Base-by-base conservation (phyloP, 64 coral and sea anemone species). In the Acropora yongei region DNA sequence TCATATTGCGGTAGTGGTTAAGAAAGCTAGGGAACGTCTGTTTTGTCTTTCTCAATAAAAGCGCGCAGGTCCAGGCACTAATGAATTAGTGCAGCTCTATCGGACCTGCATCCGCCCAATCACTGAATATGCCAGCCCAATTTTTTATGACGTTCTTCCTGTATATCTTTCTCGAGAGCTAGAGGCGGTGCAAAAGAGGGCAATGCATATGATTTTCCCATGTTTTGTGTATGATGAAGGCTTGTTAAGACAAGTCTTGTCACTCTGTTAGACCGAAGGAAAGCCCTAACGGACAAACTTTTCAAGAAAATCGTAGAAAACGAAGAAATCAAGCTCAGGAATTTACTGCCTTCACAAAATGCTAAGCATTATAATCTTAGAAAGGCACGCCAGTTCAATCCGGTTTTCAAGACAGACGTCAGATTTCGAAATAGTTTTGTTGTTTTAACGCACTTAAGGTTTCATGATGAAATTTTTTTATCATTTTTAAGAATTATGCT, bases 1-100 rank as follows among this genome's bases (percentile, higher is more conserved):
- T 90, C 77, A 80, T 80, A 75, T 79, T 6, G 61, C 18, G 20
- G 77, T 47, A 78, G 49, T 90, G 45, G 67, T 90, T 45, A 90
- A 80, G 88, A 90, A 80, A 67, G 77, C 77, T 80, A 90, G 63
- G 47, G 69, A 90, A 80, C 41, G 88, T n/a, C 67, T 90, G 19
- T 90, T 79, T 51, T 78, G 61, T 80, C n/a, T 73, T 41, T 73
- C 69, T n/a, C 89, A 61, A 71, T 60, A 67, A 78, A 90, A 90
- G 47, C 50, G 75, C 74, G 16, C 76, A 65, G 76, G 55, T 14
- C 63, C 68, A 90, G 74, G 57, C 74, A 1, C 60, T 78, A 75
- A 77, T 44, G 75, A 89, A 60, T 60, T 89, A 75, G 50, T 60
- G 42, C 74, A 78, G 75, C 65, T 89, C 76, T 89, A 82, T 78